Percentiles rank a stretch among this genome's conserved stretches.
These are phyloP conservation scores for Ardeotis arabs DNA, from an alignment of 2,113 vertebrate genomes.

Conservation along the genomic window DNA sequence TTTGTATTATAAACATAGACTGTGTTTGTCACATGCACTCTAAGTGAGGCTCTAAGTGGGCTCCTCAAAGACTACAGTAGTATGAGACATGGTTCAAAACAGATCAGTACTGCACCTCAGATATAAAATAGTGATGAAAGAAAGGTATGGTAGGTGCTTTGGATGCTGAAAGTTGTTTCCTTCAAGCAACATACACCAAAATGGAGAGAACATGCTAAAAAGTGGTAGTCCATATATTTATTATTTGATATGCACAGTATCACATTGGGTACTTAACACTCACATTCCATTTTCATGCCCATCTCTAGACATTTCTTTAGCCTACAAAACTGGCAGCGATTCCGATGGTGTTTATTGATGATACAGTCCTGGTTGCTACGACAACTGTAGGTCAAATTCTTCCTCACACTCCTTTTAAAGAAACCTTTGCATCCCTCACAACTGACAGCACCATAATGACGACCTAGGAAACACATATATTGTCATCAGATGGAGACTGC, in stretches of 20 bases:
- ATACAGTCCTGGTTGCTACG: constrained; percentile 97
- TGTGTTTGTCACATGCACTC: not conserved
- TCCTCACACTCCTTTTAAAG: constrained; percentile 98
- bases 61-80: not conserved
- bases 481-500: not conserved
- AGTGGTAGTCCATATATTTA: not conserved
- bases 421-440: constrained; percentile 99
- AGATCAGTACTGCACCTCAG: not conserved
- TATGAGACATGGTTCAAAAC: not conserved
- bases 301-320: constrained; percentile 96
- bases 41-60: not conserved
- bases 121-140: not conserved
- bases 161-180: not conserved
- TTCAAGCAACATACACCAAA: not conserved
- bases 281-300: constrained; percentile 99
- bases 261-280: constrained; percentile 69
- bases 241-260: not conserved
- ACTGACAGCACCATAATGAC: constrained; percentile 98
- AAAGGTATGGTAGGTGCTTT: not conserved
- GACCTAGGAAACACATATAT: constrained; percentile 77
- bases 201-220: not conserved
- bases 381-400: constrained; percentile 96
- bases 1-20: not conserved
- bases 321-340: constrained; percentile 97
- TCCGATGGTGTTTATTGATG: constrained; percentile 98